Evolutionary conservation across 35 echinoderm and acorn worm species (phyloP), one percentile per base, ranked within the genome.

Genomic region (Ophiothrix spiculata): DNA sequence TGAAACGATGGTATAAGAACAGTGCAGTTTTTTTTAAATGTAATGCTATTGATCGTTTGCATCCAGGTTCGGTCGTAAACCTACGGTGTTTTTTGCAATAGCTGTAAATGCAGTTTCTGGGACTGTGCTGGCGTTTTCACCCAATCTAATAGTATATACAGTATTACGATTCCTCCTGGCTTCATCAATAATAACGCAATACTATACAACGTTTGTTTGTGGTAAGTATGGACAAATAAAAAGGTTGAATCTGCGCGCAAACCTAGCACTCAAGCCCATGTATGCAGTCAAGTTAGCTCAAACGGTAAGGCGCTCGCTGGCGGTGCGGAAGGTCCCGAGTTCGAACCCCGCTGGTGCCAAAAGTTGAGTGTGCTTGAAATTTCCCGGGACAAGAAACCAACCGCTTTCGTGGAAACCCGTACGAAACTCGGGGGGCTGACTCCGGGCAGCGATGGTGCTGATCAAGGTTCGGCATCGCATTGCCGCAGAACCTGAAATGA

Each of bases 171-270:
- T 94, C 14, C 19, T 87, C 34, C 36, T 94, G 14, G 92, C 77
- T 77, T 40, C 80, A 45, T 33, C 84, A 11, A 90, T 77, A 32
- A 90, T 83, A 73, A 88, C 88, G 0, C 39, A 83, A 14, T 94
- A 87, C 79, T 42, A 90, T 17, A 69, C 87, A 17, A 80, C 88
- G 15, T 94, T 94, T 79, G 75, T 94, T 0, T 87, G 90, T 0
- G 92, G 92, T 94, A 87, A 87, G 84, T 21, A n/a, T n/a, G n/a
- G n/a, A n/a, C n/a, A n/a, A n/a, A n/a, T n/a, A n/a, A n/a, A n/a
- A n/a, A n/a, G n/a, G n/a, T n/a, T n/a, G n/a, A n/a, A n/a, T n/a
- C n/a, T n/a, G n/a, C n/a, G n/a, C n/a, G n/a, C n/a, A n/a, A n/a
- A n/a, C 35, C 35, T 75, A 10, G 29, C 19, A 41, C 29, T 69